Evolutionary conservation across 2,113 vertebrate genomes (phyloP).

Genomic region (Megaptera novaeangliae): DNA sequence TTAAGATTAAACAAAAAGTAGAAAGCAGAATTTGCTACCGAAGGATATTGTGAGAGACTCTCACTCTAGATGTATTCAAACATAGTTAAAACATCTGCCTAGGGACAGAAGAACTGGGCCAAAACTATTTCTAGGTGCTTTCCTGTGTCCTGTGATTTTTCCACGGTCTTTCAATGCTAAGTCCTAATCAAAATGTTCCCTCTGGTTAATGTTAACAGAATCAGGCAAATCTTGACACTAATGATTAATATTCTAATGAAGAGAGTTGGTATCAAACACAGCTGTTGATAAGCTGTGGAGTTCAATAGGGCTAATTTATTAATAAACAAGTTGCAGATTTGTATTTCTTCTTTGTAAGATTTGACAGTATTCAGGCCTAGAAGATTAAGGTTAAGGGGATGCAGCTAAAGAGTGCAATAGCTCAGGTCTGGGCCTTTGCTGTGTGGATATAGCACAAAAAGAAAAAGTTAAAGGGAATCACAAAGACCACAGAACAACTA

Average conservation of each 20-base stretch:
- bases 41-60: background rate
- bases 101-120: background rate
- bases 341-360: background rate
- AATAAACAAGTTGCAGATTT: background rate
- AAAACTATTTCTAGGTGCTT: background rate
- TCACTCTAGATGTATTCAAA: background rate
- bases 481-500: background rate
- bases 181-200: background rate
- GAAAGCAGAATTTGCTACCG: background rate
- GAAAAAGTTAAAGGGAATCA: background rate
- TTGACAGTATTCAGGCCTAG: background rate
- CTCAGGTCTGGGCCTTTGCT: background rate
- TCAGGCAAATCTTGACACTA: background rate
- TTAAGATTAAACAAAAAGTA: background rate
- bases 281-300: background rate
- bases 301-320: slow-evolving; percentile 13
- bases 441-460: background rate
- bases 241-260: slow-evolving; percentile 46
- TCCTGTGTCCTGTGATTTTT: background rate
- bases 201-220: slow-evolving; percentile 27
- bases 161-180: slow-evolving; percentile 19
- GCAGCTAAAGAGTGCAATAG: background rate
- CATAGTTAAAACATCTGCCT: background rate
- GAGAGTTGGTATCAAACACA: background rate
- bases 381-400: background rate